Evolutionary conservation across 2,113 vertebrate genomes (phyloP), one percentile per base, ranked within the genome.

Genomic region (Propithecus coquereli): DNA sequence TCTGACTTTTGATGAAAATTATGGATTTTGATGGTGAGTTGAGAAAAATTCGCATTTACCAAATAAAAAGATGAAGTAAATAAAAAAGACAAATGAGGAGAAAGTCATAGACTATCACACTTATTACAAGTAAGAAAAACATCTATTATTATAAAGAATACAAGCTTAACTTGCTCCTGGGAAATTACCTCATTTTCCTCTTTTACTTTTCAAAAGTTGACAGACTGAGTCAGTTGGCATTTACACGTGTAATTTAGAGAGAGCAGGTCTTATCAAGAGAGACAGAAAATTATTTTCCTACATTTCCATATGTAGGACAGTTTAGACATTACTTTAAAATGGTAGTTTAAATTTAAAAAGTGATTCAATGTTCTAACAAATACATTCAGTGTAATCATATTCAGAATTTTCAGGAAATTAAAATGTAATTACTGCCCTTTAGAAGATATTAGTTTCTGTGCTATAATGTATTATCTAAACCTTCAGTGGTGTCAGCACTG

Each of bases 171-270:
- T 96, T 32, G 84, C 1, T 87, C 7, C 47, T 40, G 52, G 65
- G n/a, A 95, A 94, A 89, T 73, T 37, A 80, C 9, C 8, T 76
- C 18, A 84, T 89, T 96, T 96, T 92, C 7, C 66, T 81, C 18
- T 94, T 94, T 87, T 87, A 45, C 37, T 92, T 98, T 94, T 22
- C 32, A 63, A 93, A 94, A 91, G 17, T 94, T 95, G 85, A n/a
- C 63, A 88, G 57, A 76, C 25, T 34, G 37, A 94, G 11, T n/a
- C 76, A 83, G 50, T 52, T 83, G 57, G 20, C 54, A 73, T 88
- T 84, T 90, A 30, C 65, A 79, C 88, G 87, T 92, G 18, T 77
- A 94, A 94, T 92, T 90, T 91, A 70, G n/a, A 87, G 73, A 93
- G 73, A 59, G 25, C 80, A 71, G 17, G 27, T 84, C 52, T 91